A percentile compares a stretch with the other conserved stretches of the same genome.
Conservation (phyloP, 2,888 invertebrate genomes). For the Drosophila merina region DNA sequence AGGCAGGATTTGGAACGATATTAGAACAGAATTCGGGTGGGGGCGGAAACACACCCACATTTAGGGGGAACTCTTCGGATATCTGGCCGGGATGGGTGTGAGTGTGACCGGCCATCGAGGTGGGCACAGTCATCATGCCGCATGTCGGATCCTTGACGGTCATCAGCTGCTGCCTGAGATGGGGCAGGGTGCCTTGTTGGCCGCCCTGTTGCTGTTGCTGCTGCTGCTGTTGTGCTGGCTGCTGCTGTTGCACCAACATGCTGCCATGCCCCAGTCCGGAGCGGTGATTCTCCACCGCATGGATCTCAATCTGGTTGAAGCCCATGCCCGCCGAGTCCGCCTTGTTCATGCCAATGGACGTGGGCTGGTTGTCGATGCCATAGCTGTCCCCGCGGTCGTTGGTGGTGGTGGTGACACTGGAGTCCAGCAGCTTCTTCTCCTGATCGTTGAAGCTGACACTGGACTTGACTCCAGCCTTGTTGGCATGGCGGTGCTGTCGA, state of each 20-base stretch:
- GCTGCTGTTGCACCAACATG: slow-evolving; percentile 48
- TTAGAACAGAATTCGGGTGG: slow-evolving; percentile 86
- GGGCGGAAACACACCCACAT: slow-evolving; percentile 85
- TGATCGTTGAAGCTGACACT: slow-evolving; percentile 94
- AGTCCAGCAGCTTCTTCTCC: slow-evolving; percentile 93
- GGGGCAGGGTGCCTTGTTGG: slow-evolving; percentile 52
- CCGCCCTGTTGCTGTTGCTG: slow-evolving; percentile 54
- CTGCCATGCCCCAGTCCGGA: slow-evolving; percentile 56
- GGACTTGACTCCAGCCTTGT: slow-evolving; percentile 88
- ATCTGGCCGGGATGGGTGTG: slow-evolving; percentile 76
- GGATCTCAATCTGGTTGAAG: slow-evolving; percentile 87
- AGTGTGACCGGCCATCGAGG: slow-evolving; percentile 72
- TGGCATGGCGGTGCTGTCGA: slow-evolving; percentile 85
- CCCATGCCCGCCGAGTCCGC: slow-evolving; percentile 85
- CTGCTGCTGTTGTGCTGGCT: slow-evolving; percentile 54
- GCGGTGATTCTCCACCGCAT: slow-evolving; percentile 85
- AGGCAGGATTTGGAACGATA: slow-evolving; percentile 83
- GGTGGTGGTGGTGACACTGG: slow-evolving; percentile 90
- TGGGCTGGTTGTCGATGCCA: slow-evolving; percentile 86
- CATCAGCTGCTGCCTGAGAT: slow-evolving; percentile 77
- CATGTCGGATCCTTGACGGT: slow-evolving; percentile 81
- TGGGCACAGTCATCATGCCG: slow-evolving; percentile 80
- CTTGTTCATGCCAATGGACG: slow-evolving; percentile 84
- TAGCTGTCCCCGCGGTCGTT: slow-evolving; percentile 87
- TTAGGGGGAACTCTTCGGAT: slow-evolving; percentile 84